These are phyloP conservation scores for Melanotaenia parkinsoni DNA, from an alignment of 2,797 vertebrate genomes.

Conservation along the genomic window DNA sequence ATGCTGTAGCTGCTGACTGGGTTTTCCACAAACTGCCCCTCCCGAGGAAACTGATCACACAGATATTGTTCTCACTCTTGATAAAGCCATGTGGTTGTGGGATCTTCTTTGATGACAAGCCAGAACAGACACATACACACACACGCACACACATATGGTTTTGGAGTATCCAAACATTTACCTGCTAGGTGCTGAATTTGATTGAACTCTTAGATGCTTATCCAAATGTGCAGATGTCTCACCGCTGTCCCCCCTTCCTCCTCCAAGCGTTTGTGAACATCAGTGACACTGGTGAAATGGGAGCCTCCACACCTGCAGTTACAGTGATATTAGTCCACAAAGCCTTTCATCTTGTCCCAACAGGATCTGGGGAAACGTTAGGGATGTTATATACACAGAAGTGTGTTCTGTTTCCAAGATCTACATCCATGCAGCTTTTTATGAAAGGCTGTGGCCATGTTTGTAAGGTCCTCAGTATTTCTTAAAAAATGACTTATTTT, in stretches of 20 bases:
- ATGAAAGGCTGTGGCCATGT: conserved; percentile 22
- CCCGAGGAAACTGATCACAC: conserved; percentile 47
- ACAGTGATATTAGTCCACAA: conserved; percentile 57
- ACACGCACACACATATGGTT: conserved; percentile 20
- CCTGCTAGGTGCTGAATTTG: conserved; percentile 78
- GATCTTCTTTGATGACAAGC: conserved; percentile 69
- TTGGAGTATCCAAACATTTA: conserved; percentile 73
- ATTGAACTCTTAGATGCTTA: conserved; percentile 77
- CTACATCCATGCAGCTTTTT: conserved; percentile 6
- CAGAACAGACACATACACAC: conserved; percentile 49
- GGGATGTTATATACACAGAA: conserved; percentile 44
- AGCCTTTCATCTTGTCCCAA: conserved; percentile 74
- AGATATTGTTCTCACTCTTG: conserved; percentile 53
- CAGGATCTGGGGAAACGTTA: conserved; percentile 58
- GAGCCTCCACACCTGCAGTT: conserved; percentile 74
- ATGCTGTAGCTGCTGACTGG: conserved; percentile 8
- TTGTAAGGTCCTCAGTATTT: conserved; percentile 1
- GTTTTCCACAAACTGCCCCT: conserved; percentile 32
- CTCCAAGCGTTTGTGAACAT: conserved; percentile 57
- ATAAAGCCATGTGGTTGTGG: conserved; percentile 47
- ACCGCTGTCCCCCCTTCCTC: conserved; percentile 26
- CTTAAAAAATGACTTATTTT: background rate
- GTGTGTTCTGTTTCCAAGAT: conserved; percentile 35
- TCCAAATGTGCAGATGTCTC: conserved; percentile 82
- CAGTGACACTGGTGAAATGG: conserved; percentile 70